These are phyloP conservation scores for Oasisia sp. DNA, from an alignment of 2,888 invertebrate species.

Conservation along the genomic window DNA sequence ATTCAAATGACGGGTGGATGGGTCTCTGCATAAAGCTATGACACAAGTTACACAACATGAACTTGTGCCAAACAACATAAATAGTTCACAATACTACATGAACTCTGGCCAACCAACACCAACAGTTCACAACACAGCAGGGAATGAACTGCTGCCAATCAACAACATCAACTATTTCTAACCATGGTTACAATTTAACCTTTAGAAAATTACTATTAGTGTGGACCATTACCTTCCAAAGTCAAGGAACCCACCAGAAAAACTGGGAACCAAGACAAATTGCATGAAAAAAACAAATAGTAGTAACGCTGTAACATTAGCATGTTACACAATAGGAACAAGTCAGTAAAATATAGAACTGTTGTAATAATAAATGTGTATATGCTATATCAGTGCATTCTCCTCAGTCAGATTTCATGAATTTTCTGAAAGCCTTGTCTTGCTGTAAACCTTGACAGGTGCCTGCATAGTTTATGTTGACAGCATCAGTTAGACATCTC, in stretches of 20 bases:
- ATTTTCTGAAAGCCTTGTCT: neutral
- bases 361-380: neutral
- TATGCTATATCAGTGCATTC: neutral
- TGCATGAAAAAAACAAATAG: no score
- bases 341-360: neutral
- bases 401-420: neutral
- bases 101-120: slow-evolving; percentile 77
- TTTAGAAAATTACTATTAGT: no score
- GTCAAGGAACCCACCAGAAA: no score
- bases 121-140: slow-evolving; percentile 71
- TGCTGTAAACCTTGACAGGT: no score
- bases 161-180: slow-evolving; percentile 24
- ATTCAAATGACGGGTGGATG: no score
- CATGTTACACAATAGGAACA: slow-evolving; percentile 77
- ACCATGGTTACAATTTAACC: no score
- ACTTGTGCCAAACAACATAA: slow-evolving; percentile 77
- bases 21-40: no score
- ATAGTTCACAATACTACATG: slow-evolving; percentile 76
- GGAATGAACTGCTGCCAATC: slow-evolving; percentile 87
- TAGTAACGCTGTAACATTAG: slow-evolving; percentile 69
- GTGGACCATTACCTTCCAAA: no score
- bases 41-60: no score
- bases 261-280: no score
- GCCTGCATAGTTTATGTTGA: neutral
- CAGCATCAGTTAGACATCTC: neutral